Base-by-base conservation (phyloP, 1,140 invertebrate genomes). In the Frieseomelitta varia region DNA sequence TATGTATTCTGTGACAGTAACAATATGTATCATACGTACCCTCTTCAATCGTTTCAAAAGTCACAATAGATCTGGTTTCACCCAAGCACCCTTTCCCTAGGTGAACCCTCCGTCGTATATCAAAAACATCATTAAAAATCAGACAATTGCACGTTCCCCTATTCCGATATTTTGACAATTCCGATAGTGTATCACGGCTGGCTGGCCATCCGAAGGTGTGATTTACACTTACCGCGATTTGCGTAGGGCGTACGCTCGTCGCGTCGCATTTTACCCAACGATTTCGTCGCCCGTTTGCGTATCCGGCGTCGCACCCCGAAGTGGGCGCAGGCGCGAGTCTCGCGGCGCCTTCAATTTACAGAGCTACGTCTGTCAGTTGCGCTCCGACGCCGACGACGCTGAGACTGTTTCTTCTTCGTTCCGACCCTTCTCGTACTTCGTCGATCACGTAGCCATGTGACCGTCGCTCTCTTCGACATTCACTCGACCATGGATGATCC, bases 341-440 rank as follows among this genome's bases (percentile, higher is more conserved):
- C 85, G 87, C 88, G 88, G 85, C 90, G 84, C 86, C 87, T 87
- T 88, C 87, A 91, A 91, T 91, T 90, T 88, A 67, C 73, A 69
- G 86, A 68, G 79, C 86, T 72, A 79, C 85, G 75, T 63, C 51
- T 79, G 81, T 90, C 91, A 94, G 93, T 94, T 88, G 92, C 91
- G 92, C 89, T 88, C 87, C 89, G 92, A 91, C 93, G 91, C 89
- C 90, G 86, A 88, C 90, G 89, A 83, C 90, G 91, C 65, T 80
- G 87, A 87, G 87, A 75, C 87, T 87, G 88, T 21, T 39, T 71
- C 58, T 21, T 27, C 68, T 47, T 51, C 63, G 55, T 55, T 75
- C 63, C 56, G 17, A 53, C 21, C 61, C 34, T 73, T 56, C 30
- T 19, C 24, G 6, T n/a, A 53, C 73, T 51, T 58, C 14, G 68